Base-by-base conservation (phyloP, 2,113 vertebrate species). In the Thunnus maccoyii region DNA sequence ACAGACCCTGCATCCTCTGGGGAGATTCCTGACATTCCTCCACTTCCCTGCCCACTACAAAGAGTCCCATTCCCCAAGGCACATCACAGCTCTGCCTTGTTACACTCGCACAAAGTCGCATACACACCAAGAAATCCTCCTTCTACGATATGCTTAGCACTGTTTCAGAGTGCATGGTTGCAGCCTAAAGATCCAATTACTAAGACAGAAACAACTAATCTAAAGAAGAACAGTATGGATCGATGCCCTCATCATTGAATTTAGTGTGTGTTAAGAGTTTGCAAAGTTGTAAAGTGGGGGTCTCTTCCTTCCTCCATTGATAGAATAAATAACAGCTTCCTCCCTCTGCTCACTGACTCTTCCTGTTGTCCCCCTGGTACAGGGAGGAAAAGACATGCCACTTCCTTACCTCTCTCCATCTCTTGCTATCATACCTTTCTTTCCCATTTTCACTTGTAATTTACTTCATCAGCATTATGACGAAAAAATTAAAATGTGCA, bases 11-110 rank as follows among this genome's bases (percentile, higher is more conserved):
- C 78, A 72, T 90, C 87, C 89, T 90, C 87, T 83, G 80, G 85
- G 72, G 86, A 90, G 85, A 93, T 94, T 93, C 93, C 86, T 89
- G 76, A 91, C 91, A 94, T 94, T 93, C 92, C 89, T 92, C 27
- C 25, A 91, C 86, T 91, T 91, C 92, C 91, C 85, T 91, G 86
- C 80, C 84, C 80, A 87, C 90, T 91, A 86, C 91, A 93, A 86
- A 90, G 80, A 88, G 50, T 91, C 57, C 76, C 55, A 70, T 83
- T 90, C 86, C 80, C 65, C 61, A 50, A 77, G 78, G 71, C 67
- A 80, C 52, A 78, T 90, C 71, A 67, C 83, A 77, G 66, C 72
- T 86, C 76, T 84, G 84, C 74, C 69, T 81, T 48, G 18, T 73
- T 81, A 64, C 71, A 76, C 76, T 55, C 71, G 56, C 65, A 65